Conservation (phyloP, 2,113 vertebrate genomes). For the Erythrolamprus reginae region DNA sequence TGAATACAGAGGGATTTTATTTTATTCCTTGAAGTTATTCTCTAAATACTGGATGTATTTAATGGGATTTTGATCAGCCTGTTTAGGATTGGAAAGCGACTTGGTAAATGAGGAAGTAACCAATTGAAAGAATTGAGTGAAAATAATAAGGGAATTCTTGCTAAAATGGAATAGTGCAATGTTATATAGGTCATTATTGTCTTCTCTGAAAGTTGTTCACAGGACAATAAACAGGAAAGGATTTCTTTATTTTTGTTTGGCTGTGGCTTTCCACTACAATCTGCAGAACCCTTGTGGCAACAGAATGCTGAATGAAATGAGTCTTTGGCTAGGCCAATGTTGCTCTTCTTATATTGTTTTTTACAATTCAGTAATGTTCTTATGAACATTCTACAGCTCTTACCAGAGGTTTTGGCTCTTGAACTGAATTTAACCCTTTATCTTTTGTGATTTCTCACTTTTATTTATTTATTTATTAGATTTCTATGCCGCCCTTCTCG, state of each 20-base stretch:
- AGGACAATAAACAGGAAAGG: neutral
- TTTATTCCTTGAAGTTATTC: neutral
- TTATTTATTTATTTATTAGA: neutral
- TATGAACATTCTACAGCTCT: neutral
- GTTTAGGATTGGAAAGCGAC: neutral
- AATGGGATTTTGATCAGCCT: neutral
- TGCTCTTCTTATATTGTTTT: neutral
- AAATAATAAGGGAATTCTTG: neutral
- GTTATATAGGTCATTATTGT: neutral
- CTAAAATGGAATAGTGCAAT: neutral
- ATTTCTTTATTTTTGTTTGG: neutral
- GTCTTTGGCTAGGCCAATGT: neutral
- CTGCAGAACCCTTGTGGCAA: neutral
- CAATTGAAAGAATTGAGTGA: neutral
- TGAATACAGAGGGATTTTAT: neutral
- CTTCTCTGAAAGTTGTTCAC: neutral
- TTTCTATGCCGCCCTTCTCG: no score
- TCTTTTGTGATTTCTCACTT: neutral
- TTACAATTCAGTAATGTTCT: neutral
- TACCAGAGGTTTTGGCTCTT: neutral
- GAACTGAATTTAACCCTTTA: neutral
- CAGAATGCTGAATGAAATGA: neutral
- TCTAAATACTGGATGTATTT: neutral
- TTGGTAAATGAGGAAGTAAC: neutral
- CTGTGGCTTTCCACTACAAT: neutral